phyloP scores from a whole-genome alignment of 1,140 invertebrate species.

The Bombyx mandarina region DNA sequence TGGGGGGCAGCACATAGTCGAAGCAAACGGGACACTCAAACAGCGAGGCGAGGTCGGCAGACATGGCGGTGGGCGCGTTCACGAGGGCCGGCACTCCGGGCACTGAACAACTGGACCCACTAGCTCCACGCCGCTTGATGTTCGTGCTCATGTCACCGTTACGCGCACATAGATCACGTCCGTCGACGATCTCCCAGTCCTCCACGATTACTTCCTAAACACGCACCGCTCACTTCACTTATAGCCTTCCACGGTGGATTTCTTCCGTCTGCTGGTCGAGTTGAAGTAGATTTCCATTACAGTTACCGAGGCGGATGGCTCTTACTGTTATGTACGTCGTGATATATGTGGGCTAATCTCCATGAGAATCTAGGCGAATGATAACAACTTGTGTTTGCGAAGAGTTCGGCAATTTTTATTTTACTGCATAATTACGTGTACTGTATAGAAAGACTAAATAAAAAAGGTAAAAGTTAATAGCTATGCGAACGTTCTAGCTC shows the following conservation, averaged over 20 bases:
- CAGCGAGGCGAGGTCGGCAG: constrained; percentile 91
- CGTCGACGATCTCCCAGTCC: constrained; percentile 34
- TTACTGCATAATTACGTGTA: too few species aligned
- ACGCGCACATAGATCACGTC: constrained; percentile 50
- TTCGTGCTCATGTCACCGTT: constrained; percentile 68
- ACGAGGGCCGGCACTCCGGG: constrained; percentile 58
- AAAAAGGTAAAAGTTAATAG: constrained; percentile 13
- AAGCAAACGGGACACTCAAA: constrained; percentile 99
- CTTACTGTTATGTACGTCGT: constrained; percentile 10
- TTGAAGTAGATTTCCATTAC: constrained; percentile 60
- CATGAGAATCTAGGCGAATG: constrained; percentile 9
- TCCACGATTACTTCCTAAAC: constrained; percentile 13
- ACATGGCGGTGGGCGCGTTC: constrained; percentile 73
- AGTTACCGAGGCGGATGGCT: constrained; percentile 37
- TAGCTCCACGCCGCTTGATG: constrained; percentile 63
- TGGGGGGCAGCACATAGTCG: constrained; percentile 98
- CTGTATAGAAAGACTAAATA: neutral
- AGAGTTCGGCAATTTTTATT: neutral
- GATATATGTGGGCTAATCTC: constrained; percentile 12
- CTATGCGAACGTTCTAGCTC: constrained; percentile 21
- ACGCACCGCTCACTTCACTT: constrained; percentile 41
- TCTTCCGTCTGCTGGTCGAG: constrained; percentile 43
- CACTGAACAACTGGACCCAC: constrained; percentile 65
- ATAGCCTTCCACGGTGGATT: constrained; percentile 51
- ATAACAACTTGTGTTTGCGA: constrained; percentile 3